Percentiles rank a stretch among this genome's conserved stretches.
phyloP scores from a whole-genome alignment of 1,140 invertebrate genomes.

The Cyphomyrmex costatus region DNA sequence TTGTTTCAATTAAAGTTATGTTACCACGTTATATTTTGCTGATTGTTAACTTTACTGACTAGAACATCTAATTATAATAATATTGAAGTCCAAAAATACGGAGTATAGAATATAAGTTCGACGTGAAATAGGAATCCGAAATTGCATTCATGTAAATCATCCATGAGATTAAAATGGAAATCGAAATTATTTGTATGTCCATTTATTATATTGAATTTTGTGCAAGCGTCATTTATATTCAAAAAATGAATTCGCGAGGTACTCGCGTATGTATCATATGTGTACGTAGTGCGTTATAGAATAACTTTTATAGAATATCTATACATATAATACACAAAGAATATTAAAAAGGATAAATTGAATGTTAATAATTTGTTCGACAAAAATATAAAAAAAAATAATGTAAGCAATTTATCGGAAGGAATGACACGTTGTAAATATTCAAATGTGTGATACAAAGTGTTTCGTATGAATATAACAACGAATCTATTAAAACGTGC shows the following conservation, averaged over 20 bases:
- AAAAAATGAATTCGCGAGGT: background rate
- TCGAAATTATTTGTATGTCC: slow-evolving; percentile 22
- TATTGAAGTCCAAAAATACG: background rate
- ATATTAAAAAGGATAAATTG: slow-evolving; percentile 26
- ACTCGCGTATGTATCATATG: background rate
- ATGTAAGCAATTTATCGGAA: slow-evolving; percentile 55
- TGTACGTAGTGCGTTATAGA: background rate
- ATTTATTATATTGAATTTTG: background rate
- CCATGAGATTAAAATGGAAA: slow-evolving; percentile 4
- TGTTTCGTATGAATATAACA: slow-evolving; percentile 7
- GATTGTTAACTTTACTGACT: background rate
- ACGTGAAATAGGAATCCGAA: background rate
- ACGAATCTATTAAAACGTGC: slow-evolving; percentile 34
- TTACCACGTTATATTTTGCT: background rate
- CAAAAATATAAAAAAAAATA: slow-evolving; percentile 30
- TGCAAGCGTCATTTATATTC: slow-evolving; percentile 22
- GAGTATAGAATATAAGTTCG: background rate
- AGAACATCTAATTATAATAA: background rate
- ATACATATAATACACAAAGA: background rate
- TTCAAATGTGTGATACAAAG: slow-evolving; percentile 33
- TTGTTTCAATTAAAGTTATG: slow-evolving; percentile 32
- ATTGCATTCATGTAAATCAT: slow-evolving; percentile 27
- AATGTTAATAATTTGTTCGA: slow-evolving; percentile 35
- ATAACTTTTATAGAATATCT: slow-evolving; percentile 15
- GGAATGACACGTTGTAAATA: slow-evolving; percentile 23